Percentiles rank a stretch among this genome's conserved stretches.
These are phyloP conservation scores for Drosophila conformis DNA, from an alignment of 2,888 invertebrate genomes.

Conservation along the genomic window DNA sequence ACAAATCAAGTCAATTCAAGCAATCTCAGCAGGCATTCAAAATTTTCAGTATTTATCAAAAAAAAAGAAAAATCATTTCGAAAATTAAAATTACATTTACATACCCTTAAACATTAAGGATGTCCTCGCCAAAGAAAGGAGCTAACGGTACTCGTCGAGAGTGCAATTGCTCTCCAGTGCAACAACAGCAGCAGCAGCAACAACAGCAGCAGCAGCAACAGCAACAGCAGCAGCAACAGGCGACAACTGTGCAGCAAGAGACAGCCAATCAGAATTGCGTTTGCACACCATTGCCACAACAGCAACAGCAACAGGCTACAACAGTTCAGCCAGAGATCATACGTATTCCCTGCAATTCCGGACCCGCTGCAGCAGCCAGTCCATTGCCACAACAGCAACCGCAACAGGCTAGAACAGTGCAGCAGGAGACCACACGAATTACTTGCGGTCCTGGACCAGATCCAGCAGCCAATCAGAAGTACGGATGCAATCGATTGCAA, in stretches of 20 bases:
- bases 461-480: not conserved
- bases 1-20: not conserved
- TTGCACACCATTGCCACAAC: slow-evolving; percentile 11
- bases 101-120: not conserved
- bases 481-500: not conserved
- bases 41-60: not conserved
- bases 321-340: slow-evolving; percentile 20
- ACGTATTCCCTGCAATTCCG: not conserved
- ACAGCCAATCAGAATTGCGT: not conserved
- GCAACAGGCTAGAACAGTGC: not conserved
- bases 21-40: slow-evolving; percentile 26
- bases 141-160: not conserved
- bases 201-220: not conserved
- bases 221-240: not conserved
- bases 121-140: not conserved
- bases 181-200: not conserved
- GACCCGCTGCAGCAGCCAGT: not conserved
- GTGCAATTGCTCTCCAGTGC: not conserved
- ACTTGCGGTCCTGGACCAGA: not conserved
- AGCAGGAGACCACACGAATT: not conserved
- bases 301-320: not conserved
- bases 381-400: not conserved
- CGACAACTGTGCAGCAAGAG: not conserved
- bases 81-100: not conserved
- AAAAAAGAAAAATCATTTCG: not conserved